A percentile compares a stretch with the other conserved stretches of the same genome.
Evolutionary conservation across 2,113 vertebrate species (phyloP).

Genomic region (Anolis sagrei): DNA sequence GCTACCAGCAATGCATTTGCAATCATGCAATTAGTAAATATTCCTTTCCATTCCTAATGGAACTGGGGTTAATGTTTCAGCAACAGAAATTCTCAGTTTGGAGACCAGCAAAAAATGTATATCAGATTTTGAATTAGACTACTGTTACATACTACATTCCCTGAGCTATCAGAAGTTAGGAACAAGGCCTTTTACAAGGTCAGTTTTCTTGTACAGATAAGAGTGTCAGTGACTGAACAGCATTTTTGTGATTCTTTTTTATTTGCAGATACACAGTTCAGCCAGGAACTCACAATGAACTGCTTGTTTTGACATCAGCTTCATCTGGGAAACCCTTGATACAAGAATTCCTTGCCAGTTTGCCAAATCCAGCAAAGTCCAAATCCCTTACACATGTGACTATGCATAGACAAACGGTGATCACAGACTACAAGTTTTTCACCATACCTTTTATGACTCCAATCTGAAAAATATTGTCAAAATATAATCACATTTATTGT

Average conservation of each 20-base stretch:
- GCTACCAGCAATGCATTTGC: slow-evolving; percentile 32
- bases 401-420: not conserved
- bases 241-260: not conserved
- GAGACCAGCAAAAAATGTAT: slow-evolving; percentile 22
- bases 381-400: not conserved
- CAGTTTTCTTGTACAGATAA: not conserved
- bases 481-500: slow-evolving; percentile 28
- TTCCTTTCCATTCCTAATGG: slow-evolving; percentile 47
- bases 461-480: not conserved
- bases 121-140: slow-evolving; percentile 29
- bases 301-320: not conserved
- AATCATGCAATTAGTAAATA: slow-evolving; percentile 40
- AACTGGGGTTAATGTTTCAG: slow-evolving; percentile 28
- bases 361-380: not conserved
- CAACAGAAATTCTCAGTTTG: slow-evolving; percentile 16
- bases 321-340: not conserved
- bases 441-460: not conserved
- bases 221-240: not conserved
- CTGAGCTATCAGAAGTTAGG: not conserved
- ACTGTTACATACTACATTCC: not conserved
- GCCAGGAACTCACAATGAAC: not conserved
- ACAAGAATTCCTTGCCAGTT: not conserved
- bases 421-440: not conserved
- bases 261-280: not conserved
- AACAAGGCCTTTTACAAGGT: not conserved